Base-by-base conservation (phyloP, 2,888 invertebrate species). In the Cheilosia vulpina region DNA sequence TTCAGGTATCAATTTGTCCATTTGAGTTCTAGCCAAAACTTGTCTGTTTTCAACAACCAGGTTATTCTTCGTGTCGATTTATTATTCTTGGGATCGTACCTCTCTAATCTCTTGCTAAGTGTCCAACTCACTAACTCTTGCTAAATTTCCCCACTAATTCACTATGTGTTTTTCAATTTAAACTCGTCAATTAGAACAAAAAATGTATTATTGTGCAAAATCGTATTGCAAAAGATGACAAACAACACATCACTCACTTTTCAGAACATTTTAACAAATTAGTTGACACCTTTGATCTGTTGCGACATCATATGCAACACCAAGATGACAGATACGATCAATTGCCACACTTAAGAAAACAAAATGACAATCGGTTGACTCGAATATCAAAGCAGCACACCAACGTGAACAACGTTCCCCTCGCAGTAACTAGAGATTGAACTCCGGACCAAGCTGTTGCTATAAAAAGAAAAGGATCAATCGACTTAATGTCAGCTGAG, bases 241-340 rank as follows among this genome's bases (percentile, higher is more conserved):
- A 75, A 50, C 63, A 58, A 38, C 9, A 82, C 34, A 19, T 41
- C 47, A 57, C 17, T 69, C 58, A 73, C 11, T 58, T 63, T 77
- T 68, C 76, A 52, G 57, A 75, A 41, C 27, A 72, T 62, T 81
- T 72, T 77, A 68, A 81, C 85, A 81, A 85, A 85, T 85, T 73
- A 72, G 72, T 71, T 81, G 85, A 77, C 81, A 81, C 76, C 85
- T 85, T 85, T 85, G 85, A 85, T 81, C 81, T 85, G 72, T 72
- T 81, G 85, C 85, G 85, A 85, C 85, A 76, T 85, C 65, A 76
- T 72, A 57, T 76, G 76, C 76, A 71, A 81, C 81, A 77, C 72
- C 71, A 76, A 85, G 72, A 17, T 77, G 85, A 85, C 85, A 85
- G 85, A 85, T 43, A 72, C 71, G 58, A 77, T 81, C 81, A 81